Evolutionary conservation across 1,140 invertebrate genomes (phyloP).

Genomic region (Cyrtorhinus lividipennis): DNA sequence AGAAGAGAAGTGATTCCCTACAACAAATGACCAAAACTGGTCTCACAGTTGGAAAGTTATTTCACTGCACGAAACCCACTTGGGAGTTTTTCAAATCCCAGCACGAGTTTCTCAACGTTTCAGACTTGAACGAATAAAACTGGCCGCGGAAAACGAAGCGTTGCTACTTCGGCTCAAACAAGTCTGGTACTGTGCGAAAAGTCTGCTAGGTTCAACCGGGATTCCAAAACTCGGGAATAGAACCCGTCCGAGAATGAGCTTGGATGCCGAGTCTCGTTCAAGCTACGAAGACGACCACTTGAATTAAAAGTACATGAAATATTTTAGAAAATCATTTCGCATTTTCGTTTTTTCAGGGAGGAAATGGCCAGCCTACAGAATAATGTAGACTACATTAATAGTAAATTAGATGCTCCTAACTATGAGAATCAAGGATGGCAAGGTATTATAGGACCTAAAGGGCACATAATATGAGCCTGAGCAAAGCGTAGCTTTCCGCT

Average conservation of each 20-base stretch:
- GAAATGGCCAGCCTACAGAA: conserved; percentile 37
- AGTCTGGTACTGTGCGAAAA: conserved; percentile 25
- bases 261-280: not conserved
- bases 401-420: conserved; percentile 33
- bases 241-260: not conserved
- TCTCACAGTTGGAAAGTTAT: too few species aligned
- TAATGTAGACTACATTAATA: conserved; percentile 35
- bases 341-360: conserved; percentile 30
- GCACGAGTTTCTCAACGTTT: too few species aligned
- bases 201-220: conserved; percentile 16
- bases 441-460: conserved; percentile 23
- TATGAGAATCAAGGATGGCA: conserved; percentile 29
- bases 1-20: too few species aligned
- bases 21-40: too few species aligned
- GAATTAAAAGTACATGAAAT: not conserved
- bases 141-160: conserved; percentile 26
- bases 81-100: too few species aligned
- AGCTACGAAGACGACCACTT: not conserved
- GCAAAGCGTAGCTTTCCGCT: too few species aligned
- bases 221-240: not conserved
- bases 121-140: conserved; percentile 25
- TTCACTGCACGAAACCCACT: too few species aligned
- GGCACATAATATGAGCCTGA: too few species aligned
- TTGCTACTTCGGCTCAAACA: conserved; percentile 23
- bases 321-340: not conserved